Evolutionary conservation across 2,888 invertebrate species (phyloP), one percentile per base, ranked within the genome.

Genomic region (Saturnia pavonia): DNA sequence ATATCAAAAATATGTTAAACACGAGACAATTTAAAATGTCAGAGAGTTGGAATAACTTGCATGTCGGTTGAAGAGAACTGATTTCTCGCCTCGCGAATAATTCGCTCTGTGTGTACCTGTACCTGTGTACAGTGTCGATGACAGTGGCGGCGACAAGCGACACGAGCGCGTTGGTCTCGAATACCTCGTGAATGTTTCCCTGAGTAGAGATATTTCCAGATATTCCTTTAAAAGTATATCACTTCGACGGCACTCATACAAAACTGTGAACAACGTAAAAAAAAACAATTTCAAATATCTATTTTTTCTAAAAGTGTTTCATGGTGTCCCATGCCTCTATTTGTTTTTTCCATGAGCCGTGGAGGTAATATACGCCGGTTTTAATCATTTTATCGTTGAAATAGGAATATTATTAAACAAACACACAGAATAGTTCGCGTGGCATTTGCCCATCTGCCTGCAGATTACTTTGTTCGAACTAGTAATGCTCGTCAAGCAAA

Each of bases 51-150:
- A 57, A 65, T 40, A 65, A 40, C 65, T 40, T n/a, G 65, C n/a
- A 65, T 40, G 65, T 34, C 40, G 57, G 19, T 0, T 7, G 27
- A 34, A 19, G 34, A 19, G 65, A 19, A 19, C 8, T 12, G 65
- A 65, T 65, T 65, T 65, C 65, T 65, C 65, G 65, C 40, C 65
- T 65, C 65, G 34, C 34, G 11, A 63, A 34, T 63, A 63, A 63
- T 63, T 63, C 63, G 34, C 63, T 34, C 9, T 16, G 63, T 63
- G 63, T 14, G 57, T 22, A 1, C 11, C n/a, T n/a, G n/a, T n/a
- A n/a, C n/a, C n/a, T n/a, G n/a, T n/a, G n/a, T n/a, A n/a, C n/a
- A n/a, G n/a, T n/a, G n/a, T n/a, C n/a, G n/a, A 9, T 0, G 4
- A 19, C 19, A 54, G 12, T 14, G 25, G 14, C 57, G 57, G 25